phyloP scores from a whole-genome alignment of 2,797 vertebrate species.

The Enteromius unitaeniatus region DNA sequence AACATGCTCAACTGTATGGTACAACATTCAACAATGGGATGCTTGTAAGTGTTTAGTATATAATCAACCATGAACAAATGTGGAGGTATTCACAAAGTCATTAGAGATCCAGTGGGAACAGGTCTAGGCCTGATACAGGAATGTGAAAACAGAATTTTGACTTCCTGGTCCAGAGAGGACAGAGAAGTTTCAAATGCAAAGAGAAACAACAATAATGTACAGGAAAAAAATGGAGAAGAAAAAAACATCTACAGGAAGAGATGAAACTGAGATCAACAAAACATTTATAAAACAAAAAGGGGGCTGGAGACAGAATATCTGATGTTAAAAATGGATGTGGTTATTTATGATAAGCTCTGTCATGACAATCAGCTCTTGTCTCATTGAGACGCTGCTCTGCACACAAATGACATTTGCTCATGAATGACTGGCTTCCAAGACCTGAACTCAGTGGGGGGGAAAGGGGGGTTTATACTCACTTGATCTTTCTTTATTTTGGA shows the following conservation, averaged over 20 bases:
- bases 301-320: not conserved
- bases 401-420: not conserved
- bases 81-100: slow-evolving; percentile 2
- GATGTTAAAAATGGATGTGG: slow-evolving; percentile 5
- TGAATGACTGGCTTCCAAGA: not conserved
- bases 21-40: not conserved
- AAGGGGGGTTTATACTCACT: slow-evolving; percentile 76
- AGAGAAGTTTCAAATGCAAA: slow-evolving; percentile 5
- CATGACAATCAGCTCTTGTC: not conserved
- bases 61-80: not conserved
- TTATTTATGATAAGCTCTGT: not conserved
- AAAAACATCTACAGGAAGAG: not conserved
- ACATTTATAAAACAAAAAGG: not conserved
- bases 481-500: slow-evolving; percentile 96
- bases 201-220: not conserved
- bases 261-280: not conserved
- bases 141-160: slow-evolving; percentile 21
- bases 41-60: not conserved
- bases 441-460: no score
- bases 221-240: not conserved
- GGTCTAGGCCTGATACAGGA: slow-evolving; percentile 20
- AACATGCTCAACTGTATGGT: not conserved
- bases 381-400: not conserved
- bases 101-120: slow-evolving; percentile 9
- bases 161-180: not conserved